phyloP scores from a whole-genome alignment of 2,797 vertebrate genomes.

The Danio tinwini region DNA sequence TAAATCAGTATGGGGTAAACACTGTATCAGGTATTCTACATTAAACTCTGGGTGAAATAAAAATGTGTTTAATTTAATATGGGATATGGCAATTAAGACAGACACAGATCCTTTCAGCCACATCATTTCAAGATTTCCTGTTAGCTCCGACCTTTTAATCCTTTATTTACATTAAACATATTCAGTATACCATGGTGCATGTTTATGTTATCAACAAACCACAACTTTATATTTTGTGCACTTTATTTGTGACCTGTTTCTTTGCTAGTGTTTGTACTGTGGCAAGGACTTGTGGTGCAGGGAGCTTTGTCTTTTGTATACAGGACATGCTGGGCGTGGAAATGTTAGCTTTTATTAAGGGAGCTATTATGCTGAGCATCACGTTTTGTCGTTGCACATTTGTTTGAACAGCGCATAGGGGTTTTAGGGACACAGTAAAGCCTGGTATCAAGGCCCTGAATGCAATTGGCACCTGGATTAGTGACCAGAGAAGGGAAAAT shows the following conservation, averaged over 20 bases:
- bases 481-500: conserved; percentile 72
- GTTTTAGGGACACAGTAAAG: conserved; percentile 68
- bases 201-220: conserved; percentile 30
- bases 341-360: background rate
- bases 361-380: conserved; percentile 46
- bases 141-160: conserved; percentile 1
- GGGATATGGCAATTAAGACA: background rate
- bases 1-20: no score
- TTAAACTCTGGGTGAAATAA: conserved; percentile 15
- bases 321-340: background rate
- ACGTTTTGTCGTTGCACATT: conserved; percentile 58
- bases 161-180: background rate
- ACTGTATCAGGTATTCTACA: background rate
- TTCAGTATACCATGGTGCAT: background rate
- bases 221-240: background rate
- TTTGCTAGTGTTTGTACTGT: conserved; percentile 1
- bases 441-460: conserved; percentile 70
- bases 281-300: background rate
- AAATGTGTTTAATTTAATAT: conserved; percentile 32
- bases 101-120: conserved; percentile 7
- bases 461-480: conserved; percentile 75
- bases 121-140: conserved; percentile 22
- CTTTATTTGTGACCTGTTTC: conserved; percentile 1
- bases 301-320: conserved; percentile 2
- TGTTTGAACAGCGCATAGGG: conserved; percentile 67